Evolutionary conservation across 2,113 vertebrate species (phyloP).

Genomic region (Labeo rohita): DNA sequence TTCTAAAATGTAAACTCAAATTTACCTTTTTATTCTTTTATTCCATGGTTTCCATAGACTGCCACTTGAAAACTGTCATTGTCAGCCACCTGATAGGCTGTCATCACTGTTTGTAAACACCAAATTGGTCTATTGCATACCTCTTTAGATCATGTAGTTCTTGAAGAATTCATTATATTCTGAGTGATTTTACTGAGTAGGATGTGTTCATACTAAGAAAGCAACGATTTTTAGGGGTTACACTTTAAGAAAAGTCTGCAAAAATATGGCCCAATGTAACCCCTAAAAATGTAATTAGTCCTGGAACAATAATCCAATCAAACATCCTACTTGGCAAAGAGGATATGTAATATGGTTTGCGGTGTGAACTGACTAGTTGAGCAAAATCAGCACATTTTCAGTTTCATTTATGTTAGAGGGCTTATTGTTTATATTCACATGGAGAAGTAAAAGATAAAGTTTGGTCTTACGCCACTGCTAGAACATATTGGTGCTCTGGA

Average conservation of each 20-base stretch:
- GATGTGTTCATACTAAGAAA: not conserved
- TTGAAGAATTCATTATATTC: not conserved
- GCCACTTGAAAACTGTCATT: no score
- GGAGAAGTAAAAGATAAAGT: not conserved
- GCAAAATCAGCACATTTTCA: not conserved
- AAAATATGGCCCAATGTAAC: no score
- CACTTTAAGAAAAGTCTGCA: not conserved
- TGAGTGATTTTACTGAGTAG: not conserved
- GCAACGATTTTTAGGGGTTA: not conserved
- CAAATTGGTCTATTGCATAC: not conserved
- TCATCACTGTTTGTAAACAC: no score
- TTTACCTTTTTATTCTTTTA: no score
- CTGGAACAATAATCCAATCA: not conserved
- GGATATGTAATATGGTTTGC: not conserved
- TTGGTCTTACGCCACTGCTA: not conserved
- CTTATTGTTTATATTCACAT: not conserved
- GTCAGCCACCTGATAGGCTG: no score
- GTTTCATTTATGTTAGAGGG: not conserved
- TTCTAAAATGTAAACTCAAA: no score
- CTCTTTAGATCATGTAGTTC: not conserved
- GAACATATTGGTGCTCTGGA: not conserved
- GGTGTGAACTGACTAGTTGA: not conserved
- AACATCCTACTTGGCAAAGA: not conserved
- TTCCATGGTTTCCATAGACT: no score
- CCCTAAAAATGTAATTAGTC: no score